Evolutionary conservation across 2,797 vertebrate genomes (phyloP).

Genomic region (Morelia viridis): DNA sequence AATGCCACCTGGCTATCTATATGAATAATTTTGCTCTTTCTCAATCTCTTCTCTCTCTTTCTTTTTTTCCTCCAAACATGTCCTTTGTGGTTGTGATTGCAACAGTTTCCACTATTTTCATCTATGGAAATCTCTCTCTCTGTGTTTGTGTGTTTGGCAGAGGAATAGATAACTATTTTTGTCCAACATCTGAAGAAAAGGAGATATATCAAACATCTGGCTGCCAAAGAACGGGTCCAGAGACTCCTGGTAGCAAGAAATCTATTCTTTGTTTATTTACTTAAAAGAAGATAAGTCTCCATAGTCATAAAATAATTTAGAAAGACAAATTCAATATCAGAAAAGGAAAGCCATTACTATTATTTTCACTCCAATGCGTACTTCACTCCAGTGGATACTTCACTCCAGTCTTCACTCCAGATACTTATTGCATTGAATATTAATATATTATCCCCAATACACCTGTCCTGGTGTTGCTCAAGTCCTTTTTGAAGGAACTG

Average conservation of each 20-base stretch:
- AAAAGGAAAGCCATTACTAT: background rate
- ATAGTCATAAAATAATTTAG: background rate
- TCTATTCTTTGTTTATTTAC: background rate
- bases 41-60: background rate
- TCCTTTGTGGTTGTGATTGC: conserved; percentile 25
- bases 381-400: too few species aligned
- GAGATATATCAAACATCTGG: conserved; percentile 6
- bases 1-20: conserved; percentile 1
- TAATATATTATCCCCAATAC: too few species aligned
- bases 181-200: conserved; percentile 17
- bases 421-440: too few species aligned
- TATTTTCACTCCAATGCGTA: too few species aligned
- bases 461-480: too few species aligned
- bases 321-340: background rate
- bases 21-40: conserved; percentile 20
- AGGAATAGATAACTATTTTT: conserved; percentile 12
- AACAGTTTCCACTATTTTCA: rapidly evolving
- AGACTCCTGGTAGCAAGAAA: background rate
- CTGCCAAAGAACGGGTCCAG: background rate
- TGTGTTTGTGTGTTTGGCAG: conserved; percentile 4
- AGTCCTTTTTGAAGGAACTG: too few species aligned
- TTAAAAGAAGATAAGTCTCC: background rate
- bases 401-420: too few species aligned
- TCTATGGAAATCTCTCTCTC: background rate
- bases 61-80: background rate